These are phyloP conservation scores for Microtus richardsoni DNA, from an alignment of 2,113 vertebrate genomes.

Conservation along the genomic window DNA sequence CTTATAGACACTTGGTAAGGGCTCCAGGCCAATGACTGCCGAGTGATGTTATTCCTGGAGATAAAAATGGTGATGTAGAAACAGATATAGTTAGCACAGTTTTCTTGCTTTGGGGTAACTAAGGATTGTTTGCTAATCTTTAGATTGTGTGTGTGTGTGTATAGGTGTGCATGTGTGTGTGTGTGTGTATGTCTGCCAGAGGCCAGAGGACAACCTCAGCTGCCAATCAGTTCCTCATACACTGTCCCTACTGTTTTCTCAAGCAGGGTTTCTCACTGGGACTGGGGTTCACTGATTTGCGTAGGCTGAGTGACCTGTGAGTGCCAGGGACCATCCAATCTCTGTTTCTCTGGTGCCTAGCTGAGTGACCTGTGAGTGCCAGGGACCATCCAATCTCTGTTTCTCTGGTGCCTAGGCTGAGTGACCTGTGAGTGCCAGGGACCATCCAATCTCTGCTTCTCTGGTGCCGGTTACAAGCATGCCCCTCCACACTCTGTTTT, in stretches of 20 bases:
- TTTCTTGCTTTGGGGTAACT: constrained; percentile 48
- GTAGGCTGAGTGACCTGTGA: neutral
- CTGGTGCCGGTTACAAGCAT: neutral
- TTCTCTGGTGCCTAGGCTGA: no score
- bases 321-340: neutral
- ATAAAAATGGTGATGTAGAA: constrained; percentile 59
- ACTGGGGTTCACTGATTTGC: neutral
- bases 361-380: neutral
- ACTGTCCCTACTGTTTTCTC: neutral
- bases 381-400: neutral
- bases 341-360: neutral
- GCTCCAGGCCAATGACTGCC: constrained; percentile 10
- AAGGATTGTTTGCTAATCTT: constrained; percentile 63
- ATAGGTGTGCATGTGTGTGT: neutral
- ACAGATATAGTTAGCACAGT: constrained; percentile 53
- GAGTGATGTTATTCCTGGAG: constrained; percentile 39
- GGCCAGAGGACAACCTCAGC: neutral
- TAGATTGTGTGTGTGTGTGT: constrained; percentile 5
- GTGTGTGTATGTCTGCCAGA: neutral
- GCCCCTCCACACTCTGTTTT: neutral
- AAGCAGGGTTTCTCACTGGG: neutral
- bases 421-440: neutral
- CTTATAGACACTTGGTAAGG: neutral
- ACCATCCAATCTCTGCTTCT: neutral
- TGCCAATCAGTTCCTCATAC: neutral